Base-by-base conservation (phyloP, 2,797 vertebrate genomes). In the Varecia variegata region DNA sequence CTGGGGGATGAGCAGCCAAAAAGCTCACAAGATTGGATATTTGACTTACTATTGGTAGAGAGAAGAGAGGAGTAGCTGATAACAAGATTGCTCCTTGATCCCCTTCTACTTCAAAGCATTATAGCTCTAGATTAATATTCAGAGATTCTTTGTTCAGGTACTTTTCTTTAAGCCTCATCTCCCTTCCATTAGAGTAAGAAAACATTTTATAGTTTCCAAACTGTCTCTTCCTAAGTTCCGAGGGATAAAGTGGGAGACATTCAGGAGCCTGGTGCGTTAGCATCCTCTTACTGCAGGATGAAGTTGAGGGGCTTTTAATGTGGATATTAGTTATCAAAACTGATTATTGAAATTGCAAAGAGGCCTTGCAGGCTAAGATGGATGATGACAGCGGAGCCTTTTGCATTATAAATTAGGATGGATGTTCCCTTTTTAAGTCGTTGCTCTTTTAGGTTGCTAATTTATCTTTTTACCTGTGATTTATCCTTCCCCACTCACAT, bases 381-480 rank as follows among this genome's bases (percentile, higher is more conserved):
- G 73, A 68, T 74, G 62, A 30, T 27, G 65, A 47, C 43, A 62
- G 47, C 0, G 0, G 67, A 73, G 84, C 30, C 45, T 90, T 96
- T 74, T 93, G 77, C 92, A 84, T 95, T 92, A 71, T 90, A 88
- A 94, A 94, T 74, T 88, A 88, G 80, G 70, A 82, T 15, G 50
- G 18, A 58, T 74, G 58, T 17, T 84, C 30, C 30, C 8, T 70
- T 77, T 88, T 90, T 45, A 81, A 95, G 82, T 71, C 88, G 25
- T 73, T 52, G 45, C 82, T 93, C 81, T 88, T 77, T 84, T 68
- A 35, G 56, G 14, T 87, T 94, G 94, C 60, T 95, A 95, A 95
- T 92, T 79, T 92, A 67, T 95, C 82, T 93, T 93, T 93, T 52
- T 76, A 82, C 79, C 67, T 32, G 13, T 85, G 58, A 88, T 96